Evolutionary conservation across 2,113 vertebrate species (phyloP).

Genomic region (Ovibos moschatus): DNA sequence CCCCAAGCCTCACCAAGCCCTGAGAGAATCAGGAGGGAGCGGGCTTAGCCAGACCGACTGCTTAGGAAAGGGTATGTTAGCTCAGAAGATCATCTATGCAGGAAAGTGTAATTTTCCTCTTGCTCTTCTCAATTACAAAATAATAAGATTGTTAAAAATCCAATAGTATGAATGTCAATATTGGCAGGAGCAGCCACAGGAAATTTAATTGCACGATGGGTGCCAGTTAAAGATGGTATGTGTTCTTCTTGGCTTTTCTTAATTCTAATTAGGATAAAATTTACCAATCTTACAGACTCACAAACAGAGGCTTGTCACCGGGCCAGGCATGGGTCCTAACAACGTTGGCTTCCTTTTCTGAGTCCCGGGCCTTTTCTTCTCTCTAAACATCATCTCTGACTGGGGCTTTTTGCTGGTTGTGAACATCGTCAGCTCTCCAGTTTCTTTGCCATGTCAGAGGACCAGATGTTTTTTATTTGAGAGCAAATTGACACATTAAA

Average conservation of each 20-base stretch:
- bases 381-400: slow-evolving; percentile 68
- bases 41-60: slow-evolving; percentile 26
- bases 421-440: slow-evolving; percentile 80
- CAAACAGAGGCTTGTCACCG: slow-evolving; percentile 79
- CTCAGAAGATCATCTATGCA: slow-evolving; percentile 33
- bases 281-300: slow-evolving; percentile 81
- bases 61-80: slow-evolving; percentile 1
- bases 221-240: slow-evolving; percentile 59
- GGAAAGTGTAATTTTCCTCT: slow-evolving; percentile 73
- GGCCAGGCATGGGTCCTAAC: slow-evolving; percentile 78
- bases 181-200: slow-evolving; percentile 66
- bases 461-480: slow-evolving; percentile 91
- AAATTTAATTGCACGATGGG: slow-evolving; percentile 26
- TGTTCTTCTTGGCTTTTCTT: slow-evolving; percentile 72
- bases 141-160: slow-evolving; percentile 80
- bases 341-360: slow-evolving; percentile 72
- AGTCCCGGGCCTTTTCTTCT: slow-evolving; percentile 67
- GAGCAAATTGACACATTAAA: slow-evolving; percentile 88
- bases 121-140: slow-evolving; percentile 74
- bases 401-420: slow-evolving; percentile 63
- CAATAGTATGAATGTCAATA: slow-evolving; percentile 76
- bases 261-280: slow-evolving; percentile 81
- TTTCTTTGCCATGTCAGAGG: slow-evolving; percentile 82
- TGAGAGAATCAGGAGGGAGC: slow-evolving; percentile 20
- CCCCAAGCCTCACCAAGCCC: not conserved